These are phyloP conservation scores for Parazoanthus atlanticus DNA, from an alignment of 92 coral and sea anemone species.

Conservation along the genomic window DNA sequence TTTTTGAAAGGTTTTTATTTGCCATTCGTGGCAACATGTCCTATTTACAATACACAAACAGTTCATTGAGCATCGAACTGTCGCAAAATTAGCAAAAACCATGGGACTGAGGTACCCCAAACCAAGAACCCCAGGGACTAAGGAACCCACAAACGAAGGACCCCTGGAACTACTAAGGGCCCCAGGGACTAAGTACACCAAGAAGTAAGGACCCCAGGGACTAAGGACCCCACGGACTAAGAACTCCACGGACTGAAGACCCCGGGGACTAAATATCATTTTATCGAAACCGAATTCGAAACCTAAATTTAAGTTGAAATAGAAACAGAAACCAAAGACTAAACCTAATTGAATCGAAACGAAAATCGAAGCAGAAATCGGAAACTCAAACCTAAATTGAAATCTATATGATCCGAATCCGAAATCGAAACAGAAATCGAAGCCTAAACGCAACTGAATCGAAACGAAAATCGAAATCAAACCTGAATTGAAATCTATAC, in stretches of 20 bases:
- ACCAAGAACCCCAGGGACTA: too few species aligned
- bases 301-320: not conserved
- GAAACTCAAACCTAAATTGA: not conserved
- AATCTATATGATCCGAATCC: not conserved
- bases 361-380: not conserved
- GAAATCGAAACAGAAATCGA: not conserved
- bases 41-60: not conserved
- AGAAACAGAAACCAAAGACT: not conserved
- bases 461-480: not conserved
- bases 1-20: not conserved
- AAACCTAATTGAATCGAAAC: not conserved
- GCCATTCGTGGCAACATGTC: not conserved
- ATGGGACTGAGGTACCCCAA: not conserved
- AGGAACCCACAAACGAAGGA: not conserved
- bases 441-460: not conserved
- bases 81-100: not conserved
- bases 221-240: too few species aligned
- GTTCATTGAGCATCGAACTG: too few species aligned
- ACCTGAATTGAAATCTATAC: not conserved
- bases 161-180: not conserved
- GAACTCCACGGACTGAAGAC: too few species aligned
- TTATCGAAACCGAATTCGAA: too few species aligned
- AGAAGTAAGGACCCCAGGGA: too few species aligned
- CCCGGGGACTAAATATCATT: too few species aligned
- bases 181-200: too few species aligned